These are phyloP conservation scores for Papio anubis DNA, from an alignment of 2,113 vertebrate species.

Conservation along the genomic window DNA sequence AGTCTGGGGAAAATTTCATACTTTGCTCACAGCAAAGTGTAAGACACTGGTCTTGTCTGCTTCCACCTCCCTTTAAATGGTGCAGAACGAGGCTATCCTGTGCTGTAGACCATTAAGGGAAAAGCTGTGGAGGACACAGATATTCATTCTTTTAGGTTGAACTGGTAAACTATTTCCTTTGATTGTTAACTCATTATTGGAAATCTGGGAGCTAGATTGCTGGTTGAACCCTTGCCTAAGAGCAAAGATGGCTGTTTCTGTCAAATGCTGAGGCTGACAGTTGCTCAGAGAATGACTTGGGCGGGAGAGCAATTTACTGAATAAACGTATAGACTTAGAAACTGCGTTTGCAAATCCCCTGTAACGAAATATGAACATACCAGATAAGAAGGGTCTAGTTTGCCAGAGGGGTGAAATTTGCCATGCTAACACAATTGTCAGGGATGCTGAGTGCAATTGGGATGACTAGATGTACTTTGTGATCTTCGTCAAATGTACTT, in stretches of 20 bases:
- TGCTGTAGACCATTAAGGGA: not conserved
- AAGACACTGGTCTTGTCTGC: not conserved
- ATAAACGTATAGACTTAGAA: slow-evolving; percentile 49
- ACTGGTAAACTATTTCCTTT: not conserved
- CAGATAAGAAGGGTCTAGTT: not conserved
- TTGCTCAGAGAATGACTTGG: slow-evolving; percentile 20
- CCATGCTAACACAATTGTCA: not conserved
- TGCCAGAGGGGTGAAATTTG: slow-evolving; percentile 22
- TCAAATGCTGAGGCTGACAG: not conserved
- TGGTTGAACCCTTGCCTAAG: not conserved
- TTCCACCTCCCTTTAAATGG: slow-evolving; percentile 49
- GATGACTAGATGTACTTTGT: not conserved
- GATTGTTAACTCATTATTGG: slow-evolving; percentile 20
- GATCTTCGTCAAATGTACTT: slow-evolving; percentile 15
- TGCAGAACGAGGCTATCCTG: slow-evolving; percentile 27
- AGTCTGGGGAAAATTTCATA: not conserved
- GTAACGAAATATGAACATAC: not conserved
- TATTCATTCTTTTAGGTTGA: slow-evolving; percentile 9
- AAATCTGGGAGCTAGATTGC: not conserved
- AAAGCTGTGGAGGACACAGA: not conserved
- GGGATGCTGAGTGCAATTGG: not conserved
- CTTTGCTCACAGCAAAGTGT: not conserved
- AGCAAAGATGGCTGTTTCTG: not conserved
- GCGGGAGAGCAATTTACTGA: slow-evolving; percentile 11
- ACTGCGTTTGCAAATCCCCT: slow-evolving; percentile 40